Base-by-base conservation (phyloP, 1,140 invertebrate genomes). In the Megalopta genalis region DNA sequence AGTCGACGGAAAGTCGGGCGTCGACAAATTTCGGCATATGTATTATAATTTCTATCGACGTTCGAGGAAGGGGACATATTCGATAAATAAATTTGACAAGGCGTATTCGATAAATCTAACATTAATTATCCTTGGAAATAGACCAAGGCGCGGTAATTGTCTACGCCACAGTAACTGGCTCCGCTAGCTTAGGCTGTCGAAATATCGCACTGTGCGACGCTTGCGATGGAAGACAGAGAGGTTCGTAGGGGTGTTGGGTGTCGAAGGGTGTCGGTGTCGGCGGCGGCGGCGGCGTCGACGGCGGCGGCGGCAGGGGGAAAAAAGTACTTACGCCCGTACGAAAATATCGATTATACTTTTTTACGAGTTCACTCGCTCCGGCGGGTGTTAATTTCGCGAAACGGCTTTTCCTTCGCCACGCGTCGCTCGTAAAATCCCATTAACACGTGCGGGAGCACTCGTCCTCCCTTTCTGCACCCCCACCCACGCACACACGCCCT, bases 261-360 rank as follows among this genome's bases (percentile, higher is more conserved):
- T 12, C 37, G 23, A 46, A 46, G 42, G 14, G 42, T 14, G 21
- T 32, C 16, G 27, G 16, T 32, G 27, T 49, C 37, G n/a, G 32
- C 64, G 37, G 25, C n/a, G 74, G 27, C 72, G 59, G 16, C 42
- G 27, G 57, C 37, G n/a, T 23, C 64, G 37, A 32, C n/a, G 74
- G 27, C 72, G 59, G 59, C 54, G n/a, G 39, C 46, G 64, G 67
- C 65, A 52, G 77, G 46, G 49, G 39, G 64, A 65, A 64, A 74
- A 84, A 87, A 78, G 86, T 86, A 86, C 82, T 88, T 86, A 70
- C 77, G 63, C 79, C 69, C 77, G 82, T 83, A 87, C 85, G 76
- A 88, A 87, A 89, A 89, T 89, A 89, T 89, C 83, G 88, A 89
- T 89, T 88, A 87, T 88, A 84, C 83, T 87, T 86, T 85, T 87